Evolutionary conservation across 2,113 vertebrate species (phyloP), one percentile per base, ranked within the genome.

Genomic region (Salvelinus sp.): DNA sequence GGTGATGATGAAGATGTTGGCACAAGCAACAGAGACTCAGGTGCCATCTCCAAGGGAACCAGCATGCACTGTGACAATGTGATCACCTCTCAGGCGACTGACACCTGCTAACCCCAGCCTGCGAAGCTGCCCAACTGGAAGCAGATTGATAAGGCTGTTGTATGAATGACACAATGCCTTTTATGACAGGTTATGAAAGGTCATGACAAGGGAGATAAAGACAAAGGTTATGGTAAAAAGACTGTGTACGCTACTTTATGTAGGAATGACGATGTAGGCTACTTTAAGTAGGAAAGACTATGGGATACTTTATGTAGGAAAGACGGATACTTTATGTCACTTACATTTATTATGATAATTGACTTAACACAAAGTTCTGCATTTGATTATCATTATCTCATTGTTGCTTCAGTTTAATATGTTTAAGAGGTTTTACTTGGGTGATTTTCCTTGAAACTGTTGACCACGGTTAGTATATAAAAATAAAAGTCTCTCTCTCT

Each of bases 1-100:
- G 83, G 83, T 79, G 85, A 83, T 83, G 87, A 92, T 89, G 86
- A 91, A 90, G 91, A 88, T 77, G 81, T 92, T 91, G 91, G 89
- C 92, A 90, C 83, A 14, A 76, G 81, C 77, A 16, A 22, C 20
- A 13, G 65, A 28, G 82, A 75, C 88, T 92, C 90, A 91, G 91
- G 89, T 91, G 87, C 77, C 74, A 76, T 88, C 83, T 81, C 88
- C 83, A 73, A 81, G 82, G 86, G 83, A 84, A 87, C 85, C 86
- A 80, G 83, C 79, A 70, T 78, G 76, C 73, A 76, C 85, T 78
- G 83, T 83, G 85, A 88, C 88, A 82, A 86, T 86, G 89, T 86
- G 82, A 91, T 90, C 88, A 83, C 86, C 88, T 79, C 86, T 67
- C 57, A 69, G 76, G 83, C 79, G 86, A 86, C 84, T 84, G 85